A percentile compares a stretch with the other conserved stretches of the same genome.
These are phyloP conservation scores for Camponotus fellah DNA, from an alignment of 2,888 invertebrate genomes.

Conservation along the genomic window DNA sequence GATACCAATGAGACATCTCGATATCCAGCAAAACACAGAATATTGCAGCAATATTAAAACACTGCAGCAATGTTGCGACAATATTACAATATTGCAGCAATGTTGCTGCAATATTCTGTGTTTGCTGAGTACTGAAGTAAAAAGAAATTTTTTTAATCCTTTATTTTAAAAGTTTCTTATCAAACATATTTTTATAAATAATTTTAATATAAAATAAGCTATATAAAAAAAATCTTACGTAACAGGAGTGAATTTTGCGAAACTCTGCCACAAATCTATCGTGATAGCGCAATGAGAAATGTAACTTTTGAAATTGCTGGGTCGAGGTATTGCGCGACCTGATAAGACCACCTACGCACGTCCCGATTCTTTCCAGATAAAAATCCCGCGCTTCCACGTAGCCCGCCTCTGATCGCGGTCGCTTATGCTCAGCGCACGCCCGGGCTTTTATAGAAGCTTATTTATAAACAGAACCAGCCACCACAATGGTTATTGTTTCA, in stretches of 20 bases:
- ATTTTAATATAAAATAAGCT: neutral
- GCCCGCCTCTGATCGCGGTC: slow-evolving; percentile 52
- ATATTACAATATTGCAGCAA: too few relatives aligned
- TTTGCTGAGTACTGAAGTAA: too few relatives aligned
- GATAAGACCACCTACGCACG: slow-evolving; percentile 83
- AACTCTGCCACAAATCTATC: neutral
- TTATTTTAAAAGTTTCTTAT: neutral
- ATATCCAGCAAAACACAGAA: neutral
- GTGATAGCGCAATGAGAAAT: neutral
- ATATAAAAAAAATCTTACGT: neutral
- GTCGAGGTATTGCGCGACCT: slow-evolving; percentile 58
- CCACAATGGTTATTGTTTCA: slow-evolving; percentile 86
- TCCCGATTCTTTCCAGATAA: slow-evolving; percentile 75
- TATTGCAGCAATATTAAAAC: too few relatives aligned
- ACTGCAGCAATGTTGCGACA: too few relatives aligned
- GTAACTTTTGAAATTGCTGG: neutral
- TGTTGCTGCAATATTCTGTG: too few relatives aligned
- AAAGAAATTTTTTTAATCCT: too few relatives aligned
- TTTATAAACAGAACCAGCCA: slow-evolving; percentile 83
- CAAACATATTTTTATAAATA: neutral
- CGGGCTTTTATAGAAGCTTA: slow-evolving; percentile 76
- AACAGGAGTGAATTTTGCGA: neutral
- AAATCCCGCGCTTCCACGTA: slow-evolving; percentile 78
- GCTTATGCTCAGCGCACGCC: slow-evolving; percentile 59
- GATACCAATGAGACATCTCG: slow-evolving; percentile 38